Percentiles rank a stretch among this genome's conserved stretches.
phyloP scores from a whole-genome alignment of 2,888 invertebrate genomes.

The Fragum fragum region DNA sequence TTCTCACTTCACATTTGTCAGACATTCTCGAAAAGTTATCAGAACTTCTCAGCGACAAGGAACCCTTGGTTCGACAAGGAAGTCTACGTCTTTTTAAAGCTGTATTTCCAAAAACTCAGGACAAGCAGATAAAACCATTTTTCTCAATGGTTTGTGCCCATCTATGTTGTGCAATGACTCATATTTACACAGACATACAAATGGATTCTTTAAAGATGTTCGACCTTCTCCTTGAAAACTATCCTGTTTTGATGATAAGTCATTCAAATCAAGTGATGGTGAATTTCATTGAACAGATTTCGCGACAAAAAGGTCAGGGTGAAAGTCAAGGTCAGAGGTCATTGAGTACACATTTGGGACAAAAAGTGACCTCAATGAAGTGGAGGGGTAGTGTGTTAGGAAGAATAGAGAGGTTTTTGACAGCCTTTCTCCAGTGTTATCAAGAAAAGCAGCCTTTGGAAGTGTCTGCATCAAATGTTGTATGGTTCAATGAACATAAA shows the following conservation, averaged over 20 bases:
- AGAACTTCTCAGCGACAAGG: conserved; percentile 91
- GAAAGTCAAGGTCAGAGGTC: conserved; percentile 87
- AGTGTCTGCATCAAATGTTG: neutral
- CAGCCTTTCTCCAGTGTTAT: conserved; percentile 69
- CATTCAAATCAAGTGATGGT: conserved; percentile 92
- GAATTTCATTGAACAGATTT: conserved; percentile 95
- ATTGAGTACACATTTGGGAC: conserved; percentile 91
- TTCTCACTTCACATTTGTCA: conserved; percentile 90
- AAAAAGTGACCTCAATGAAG: conserved; percentile 92
- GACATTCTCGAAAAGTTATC: conserved; percentile 91
- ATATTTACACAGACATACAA: conserved; percentile 93
- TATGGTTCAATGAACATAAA: conserved; percentile 6
- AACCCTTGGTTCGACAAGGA: conserved; percentile 88
- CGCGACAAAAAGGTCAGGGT: conserved; percentile 84
- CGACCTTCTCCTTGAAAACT: conserved; percentile 91
- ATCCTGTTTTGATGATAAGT: conserved; percentile 90
- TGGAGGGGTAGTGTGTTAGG: conserved; percentile 93
- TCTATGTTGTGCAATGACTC: conserved; percentile 95
- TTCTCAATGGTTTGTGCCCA: conserved; percentile 93
- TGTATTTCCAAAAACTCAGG: conserved; percentile 67
- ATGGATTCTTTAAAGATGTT: conserved; percentile 94
- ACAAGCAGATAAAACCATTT: conserved; percentile 89
- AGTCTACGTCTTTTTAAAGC: conserved; percentile 87
- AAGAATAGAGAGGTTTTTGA: conserved; percentile 89
- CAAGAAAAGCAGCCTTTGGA: neutral